Conservation (phyloP, 2,797 vertebrate species). For the Chaetodon trifasciatus region DNA sequence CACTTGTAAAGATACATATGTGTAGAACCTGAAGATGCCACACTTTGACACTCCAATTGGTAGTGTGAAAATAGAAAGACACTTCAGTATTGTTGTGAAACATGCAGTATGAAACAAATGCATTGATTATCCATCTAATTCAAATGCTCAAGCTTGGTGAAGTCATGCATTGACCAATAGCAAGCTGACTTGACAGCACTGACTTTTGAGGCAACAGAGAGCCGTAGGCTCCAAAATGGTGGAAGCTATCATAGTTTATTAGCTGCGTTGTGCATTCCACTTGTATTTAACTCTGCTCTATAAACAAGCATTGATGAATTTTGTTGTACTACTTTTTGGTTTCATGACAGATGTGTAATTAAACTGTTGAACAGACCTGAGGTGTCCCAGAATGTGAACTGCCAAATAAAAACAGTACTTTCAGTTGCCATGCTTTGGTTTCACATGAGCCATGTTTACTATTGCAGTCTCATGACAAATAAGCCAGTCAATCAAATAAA, state of each 20-base stretch:
- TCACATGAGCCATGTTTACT: background rate
- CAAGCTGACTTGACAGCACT: no score
- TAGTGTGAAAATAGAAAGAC: no score
- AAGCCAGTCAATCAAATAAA: constrained; percentile 7
- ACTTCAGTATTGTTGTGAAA: no score
- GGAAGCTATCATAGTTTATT: no score
- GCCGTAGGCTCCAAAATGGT: no score
- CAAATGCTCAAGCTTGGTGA: no score
- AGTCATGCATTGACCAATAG: no score
- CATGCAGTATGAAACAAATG: no score
- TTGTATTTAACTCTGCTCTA: no score
- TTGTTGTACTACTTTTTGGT: background rate
- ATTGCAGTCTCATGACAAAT: background rate
- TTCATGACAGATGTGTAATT: background rate
- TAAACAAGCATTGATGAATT: background rate
- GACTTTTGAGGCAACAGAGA: no score
- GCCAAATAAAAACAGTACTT: background rate
- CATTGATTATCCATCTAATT: no score
- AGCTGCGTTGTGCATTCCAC: no score
- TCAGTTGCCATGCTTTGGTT: background rate
- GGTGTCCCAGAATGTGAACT: background rate
- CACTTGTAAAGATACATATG: background rate
- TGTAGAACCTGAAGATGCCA: background rate
- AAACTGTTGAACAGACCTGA: background rate
- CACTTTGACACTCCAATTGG: background rate